These are phyloP conservation scores for western clawed frog (Xenopus tropicalis) DNA, from an alignment of 2,113 vertebrate species.

Conservation along the genomic window UCB_Xtro_10.0 CM004451.2:20176501-20177000, in stretches of 20 bases:
- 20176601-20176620: not conserved
- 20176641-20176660: not conserved
- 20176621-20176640: not conserved
- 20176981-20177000: not conserved
- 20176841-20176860: not conserved
- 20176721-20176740: too few species aligned
- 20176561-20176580: not conserved
- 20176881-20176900: not conserved
- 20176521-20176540: not conserved
- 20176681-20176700: not conserved
- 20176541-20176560: not conserved
- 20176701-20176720: not conserved
- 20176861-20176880: not conserved
- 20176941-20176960: too few species aligned
- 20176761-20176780: too few species aligned
- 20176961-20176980: not conserved
- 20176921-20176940: not conserved
- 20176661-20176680: not conserved
- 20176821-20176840: not conserved
- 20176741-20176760: too few species aligned
- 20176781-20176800: too few species aligned
- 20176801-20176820: not conserved
- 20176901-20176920: too few species aligned
- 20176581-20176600: not conserved
- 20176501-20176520: not conserved